A percentile compares a stretch with the other conserved stretches of the same genome.
These are phyloP conservation scores for Rhabdornis inornatus DNA, from an alignment of 2,113 vertebrate species.

Conservation along the genomic window DNA sequence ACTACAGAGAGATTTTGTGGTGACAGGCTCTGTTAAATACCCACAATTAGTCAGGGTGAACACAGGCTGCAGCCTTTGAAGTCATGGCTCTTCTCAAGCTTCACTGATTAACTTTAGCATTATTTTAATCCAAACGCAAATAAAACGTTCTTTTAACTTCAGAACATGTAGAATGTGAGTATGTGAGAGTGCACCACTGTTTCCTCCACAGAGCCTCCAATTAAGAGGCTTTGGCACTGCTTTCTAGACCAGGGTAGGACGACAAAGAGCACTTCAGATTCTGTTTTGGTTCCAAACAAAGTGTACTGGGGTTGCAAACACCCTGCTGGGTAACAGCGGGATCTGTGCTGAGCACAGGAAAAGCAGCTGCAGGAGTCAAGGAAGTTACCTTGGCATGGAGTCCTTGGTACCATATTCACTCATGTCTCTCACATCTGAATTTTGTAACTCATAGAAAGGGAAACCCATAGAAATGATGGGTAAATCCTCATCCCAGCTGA, in stretches of 20 bases:
- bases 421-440: background rate
- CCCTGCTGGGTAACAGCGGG: constrained; percentile 30
- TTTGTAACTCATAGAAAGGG: background rate
- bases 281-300: constrained; percentile 42
- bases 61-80: background rate
- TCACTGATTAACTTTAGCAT: background rate
- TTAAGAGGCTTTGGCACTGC: constrained; percentile 29
- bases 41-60: background rate
- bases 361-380: constrained; percentile 48
- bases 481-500: background rate
- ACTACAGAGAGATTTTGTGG: background rate
- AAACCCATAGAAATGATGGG: background rate
- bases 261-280: constrained; percentile 33
- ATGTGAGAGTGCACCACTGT: background rate
- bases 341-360: constrained; percentile 43
- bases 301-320: constrained; percentile 3
- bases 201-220: constrained; percentile 25
- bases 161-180: background rate
- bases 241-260: background rate
- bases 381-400: constrained; percentile 35
- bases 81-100: background rate
- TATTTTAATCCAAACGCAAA: constrained; percentile 48
- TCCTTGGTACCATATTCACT: constrained; percentile 1
- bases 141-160: constrained; percentile 14
- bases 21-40: background rate